Evolutionary conservation across 2,113 vertebrate species (phyloP).

Genomic region (Rhabdomys dilectus): DNA sequence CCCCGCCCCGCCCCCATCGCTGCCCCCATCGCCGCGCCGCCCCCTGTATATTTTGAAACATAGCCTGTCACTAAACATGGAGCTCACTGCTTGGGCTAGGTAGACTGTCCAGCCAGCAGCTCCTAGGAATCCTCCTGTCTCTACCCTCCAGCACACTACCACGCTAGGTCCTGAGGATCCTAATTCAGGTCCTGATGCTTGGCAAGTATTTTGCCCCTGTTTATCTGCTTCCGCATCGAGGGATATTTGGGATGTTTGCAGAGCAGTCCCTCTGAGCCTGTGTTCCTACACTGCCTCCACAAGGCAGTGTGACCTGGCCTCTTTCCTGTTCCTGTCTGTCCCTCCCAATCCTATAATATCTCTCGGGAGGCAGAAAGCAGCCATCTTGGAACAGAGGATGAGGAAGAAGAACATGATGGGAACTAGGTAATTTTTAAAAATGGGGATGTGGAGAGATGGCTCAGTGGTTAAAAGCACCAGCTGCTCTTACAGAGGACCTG

Average conservation of each 20-base stretch:
- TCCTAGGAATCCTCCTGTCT: background rate
- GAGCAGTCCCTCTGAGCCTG: background rate
- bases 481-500: too few species aligned
- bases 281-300: too few species aligned
- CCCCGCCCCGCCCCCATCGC: too few species aligned
- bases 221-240: too few species aligned
- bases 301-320: background rate
- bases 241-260: background rate
- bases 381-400: too few species aligned
- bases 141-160: background rate
- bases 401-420: background rate
- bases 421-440: background rate
- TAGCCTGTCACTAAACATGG: background rate
- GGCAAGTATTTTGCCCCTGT: too few species aligned
- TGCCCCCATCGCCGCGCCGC: rapidly evolving
- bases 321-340: background rate
- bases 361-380: background rate
- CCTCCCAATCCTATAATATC: too few species aligned
- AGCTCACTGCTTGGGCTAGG: background rate
- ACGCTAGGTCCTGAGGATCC: background rate
- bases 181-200: background rate
- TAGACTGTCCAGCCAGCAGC: background rate
- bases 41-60: background rate
- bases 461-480: too few species aligned
- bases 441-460: too few species aligned